Base-by-base conservation (phyloP, 2,113 vertebrate species). In the Cygnus buccinator region DNA sequence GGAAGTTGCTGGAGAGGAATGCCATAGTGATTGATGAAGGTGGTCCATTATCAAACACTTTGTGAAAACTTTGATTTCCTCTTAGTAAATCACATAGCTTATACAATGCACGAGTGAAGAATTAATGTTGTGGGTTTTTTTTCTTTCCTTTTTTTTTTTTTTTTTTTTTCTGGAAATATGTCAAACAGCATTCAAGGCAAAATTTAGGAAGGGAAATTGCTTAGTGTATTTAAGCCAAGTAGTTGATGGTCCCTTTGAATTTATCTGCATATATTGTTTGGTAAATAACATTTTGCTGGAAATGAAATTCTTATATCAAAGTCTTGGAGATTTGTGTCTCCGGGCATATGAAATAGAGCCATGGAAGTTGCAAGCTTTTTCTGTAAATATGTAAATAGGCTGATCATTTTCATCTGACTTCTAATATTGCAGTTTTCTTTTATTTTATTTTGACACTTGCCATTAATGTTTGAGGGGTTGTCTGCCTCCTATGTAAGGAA, bases 1-100 rank as follows among this genome's bases (percentile, higher is more conserved):
- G 95, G 87, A 97, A 98, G 97, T 97, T 98, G 94, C 22, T 21
- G 95, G 90, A 94, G 48, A 90, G 94, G 78, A 67, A 75, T 97
- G 97, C 96, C 97, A 92, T 11, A 29, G 90, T 97, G 98, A 98
- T 96, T 97, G 97, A 98, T 98, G 97, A 96, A 95, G 79, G 71
- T 66, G 70, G 77, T 96, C 93, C 94, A 76, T 96, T 95, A 94
- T 95, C 93, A 94, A 96, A 94, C 75, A 89, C 92, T 94, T 92
- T 73, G 94, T 97, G 97, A 94, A 98, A 98, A 98, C 97, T 95
- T 97, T 90, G 90, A 94, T 98, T 97, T 96, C 94, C 92, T 97
- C 78, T 84, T 95, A 97, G 96, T 97, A 97, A 98, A 98, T 97
- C 95, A 95, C 71, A 16, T 28, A 5, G 68, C 29, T 74, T 83